phyloP scores from a whole-genome alignment of 2,113 vertebrate species.

The Condylura cristata region DNA sequence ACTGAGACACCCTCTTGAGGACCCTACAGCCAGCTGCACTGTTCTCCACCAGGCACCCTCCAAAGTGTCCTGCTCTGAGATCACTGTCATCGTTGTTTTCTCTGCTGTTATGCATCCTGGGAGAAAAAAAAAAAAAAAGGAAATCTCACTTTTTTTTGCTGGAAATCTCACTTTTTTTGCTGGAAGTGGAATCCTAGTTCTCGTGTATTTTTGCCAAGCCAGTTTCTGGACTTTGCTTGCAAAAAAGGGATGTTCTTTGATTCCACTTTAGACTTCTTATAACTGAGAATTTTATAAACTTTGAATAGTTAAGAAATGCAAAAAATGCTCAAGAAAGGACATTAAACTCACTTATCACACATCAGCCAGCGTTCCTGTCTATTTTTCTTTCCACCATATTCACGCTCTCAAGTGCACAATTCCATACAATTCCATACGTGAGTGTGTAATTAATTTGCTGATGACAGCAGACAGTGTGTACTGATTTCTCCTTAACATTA shows the following conservation, averaged over 20 bases:
- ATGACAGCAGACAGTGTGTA: not conserved
- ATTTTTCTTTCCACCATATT: not conserved
- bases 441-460: not conserved
- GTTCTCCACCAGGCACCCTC: fast-evolving
- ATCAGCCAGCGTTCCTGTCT: not conserved
- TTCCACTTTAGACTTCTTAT: not conserved
- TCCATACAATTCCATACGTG: not conserved
- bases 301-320: constrained; percentile 28
- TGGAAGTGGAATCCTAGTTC: not conserved
- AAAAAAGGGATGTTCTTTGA: not conserved
- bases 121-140: not conserved
- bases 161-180: not conserved
- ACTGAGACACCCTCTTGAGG: not conserved
- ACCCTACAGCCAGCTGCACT: fast-evolving
- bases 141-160: not conserved
- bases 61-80: not conserved
- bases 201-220: not conserved
- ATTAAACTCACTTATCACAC: not conserved
- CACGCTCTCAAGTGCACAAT: too few species aligned
- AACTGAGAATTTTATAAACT: not conserved
- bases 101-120: not conserved
- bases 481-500: constrained; percentile 6
- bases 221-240: not conserved
- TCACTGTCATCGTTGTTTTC: not conserved
- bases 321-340: not conserved